Evolutionary conservation across 2,113 vertebrate species (phyloP), one percentile per base, ranked within the genome.

Genomic region (Seriola aureovittata): DNA sequence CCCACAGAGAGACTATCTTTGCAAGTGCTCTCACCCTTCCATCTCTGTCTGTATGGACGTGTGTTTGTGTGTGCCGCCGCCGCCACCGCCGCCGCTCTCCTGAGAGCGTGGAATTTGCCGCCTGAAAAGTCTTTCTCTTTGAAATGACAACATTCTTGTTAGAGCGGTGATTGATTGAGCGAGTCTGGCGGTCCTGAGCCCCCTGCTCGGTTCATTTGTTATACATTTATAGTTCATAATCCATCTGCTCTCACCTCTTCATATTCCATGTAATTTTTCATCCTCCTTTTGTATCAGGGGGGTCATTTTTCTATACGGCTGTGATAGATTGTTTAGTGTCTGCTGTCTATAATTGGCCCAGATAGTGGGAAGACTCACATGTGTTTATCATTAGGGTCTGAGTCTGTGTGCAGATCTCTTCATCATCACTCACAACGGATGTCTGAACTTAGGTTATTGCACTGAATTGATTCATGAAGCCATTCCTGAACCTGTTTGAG

Each of bases 211-310:
- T 89, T 92, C 90, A 92, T 93, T 92, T 91, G 90, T 93, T 90
- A 85, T 54, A 92, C 84, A 88, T 87, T 91, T 87, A 90, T 90
- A 91, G 88, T 91, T 93, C 90, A 89, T 90, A 86, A 93, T 94
- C 91, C 92, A 92, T 94, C 93, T 93, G 90, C 88, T 89, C 82
- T 69, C 89, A 90, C 84, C 87, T 88, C 85, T 34, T 76, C 89
- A 77, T 81, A 29, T 82, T 88, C 46, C n/a, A 4, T 34, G 34
- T 71, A 17, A 85, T 91, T 92, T 91, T 76, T 94, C 91, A 90
- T 84, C 40, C 68, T 75, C 64, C 75, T 84, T 88, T 88, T 91
- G 88, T 91, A 81, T 86, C 77, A 64, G 32, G 72, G 65, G 66
- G 81, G 77, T 80, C 79, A 68, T 90, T 89, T 81, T 68, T 93